These are phyloP conservation scores for Eristalis pertinax DNA, from an alignment of 2,888 invertebrate genomes.

Conservation along the genomic window DNA sequence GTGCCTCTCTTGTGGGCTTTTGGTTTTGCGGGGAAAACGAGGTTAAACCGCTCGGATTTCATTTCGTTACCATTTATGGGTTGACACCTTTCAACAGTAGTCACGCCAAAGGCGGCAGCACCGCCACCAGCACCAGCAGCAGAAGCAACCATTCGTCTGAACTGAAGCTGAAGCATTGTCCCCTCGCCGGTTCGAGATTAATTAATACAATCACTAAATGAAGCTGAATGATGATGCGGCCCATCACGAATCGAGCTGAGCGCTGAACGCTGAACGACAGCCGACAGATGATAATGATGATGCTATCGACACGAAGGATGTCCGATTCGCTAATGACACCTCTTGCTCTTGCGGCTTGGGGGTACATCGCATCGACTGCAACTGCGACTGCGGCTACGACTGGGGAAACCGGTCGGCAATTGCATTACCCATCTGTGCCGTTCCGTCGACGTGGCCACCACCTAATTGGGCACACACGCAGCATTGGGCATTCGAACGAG, in stretches of 20 bases:
- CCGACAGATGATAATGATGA: slow-evolving; percentile 45
- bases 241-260: slow-evolving; percentile 43
- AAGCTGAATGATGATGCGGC: slow-evolving; percentile 62
- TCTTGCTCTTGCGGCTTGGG: slow-evolving; percentile 42
- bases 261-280: slow-evolving; percentile 22
- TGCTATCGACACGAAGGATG: slow-evolving; percentile 23
- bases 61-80: slow-evolving; percentile 62
- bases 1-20: neutral
- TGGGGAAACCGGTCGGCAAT: slow-evolving; percentile 62
- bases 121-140: neutral
- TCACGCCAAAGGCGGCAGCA: neutral
- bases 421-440: slow-evolving; percentile 36
- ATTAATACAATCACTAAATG: slow-evolving; percentile 68
- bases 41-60: slow-evolving; percentile 66
- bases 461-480: slow-evolving; percentile 60
- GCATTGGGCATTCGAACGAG: slow-evolving; percentile 21
- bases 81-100: slow-evolving; percentile 61
- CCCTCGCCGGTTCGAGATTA: slow-evolving; percentile 63
- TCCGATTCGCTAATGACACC: slow-evolving; percentile 32
- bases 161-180: slow-evolving; percentile 25
- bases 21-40: slow-evolving; percentile 40
- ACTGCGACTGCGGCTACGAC: no score
- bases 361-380: slow-evolving; percentile 45
- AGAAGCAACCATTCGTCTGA: slow-evolving; percentile 1
- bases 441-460: slow-evolving; percentile 35